Evolutionary conservation across 2,888 invertebrate species (phyloP), one percentile per base, ranked within the genome.

Genomic region (Agriopis marginaria): DNA sequence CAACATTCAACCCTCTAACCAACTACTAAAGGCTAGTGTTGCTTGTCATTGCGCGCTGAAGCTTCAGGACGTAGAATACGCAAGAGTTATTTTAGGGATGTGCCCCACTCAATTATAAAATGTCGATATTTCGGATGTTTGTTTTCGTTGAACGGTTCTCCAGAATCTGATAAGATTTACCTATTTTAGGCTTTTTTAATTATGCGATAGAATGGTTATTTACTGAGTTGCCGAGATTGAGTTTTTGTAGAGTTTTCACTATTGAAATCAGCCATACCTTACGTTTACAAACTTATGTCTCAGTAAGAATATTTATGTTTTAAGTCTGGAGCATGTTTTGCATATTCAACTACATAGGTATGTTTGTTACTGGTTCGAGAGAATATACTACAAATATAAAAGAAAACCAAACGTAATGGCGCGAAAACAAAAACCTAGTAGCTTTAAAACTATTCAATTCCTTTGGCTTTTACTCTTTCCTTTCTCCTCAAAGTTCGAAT

Each of bases 1-100:
- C 76, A 72, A 89, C 89, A 88, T 80, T 82, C 79, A 82, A 77
- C 89, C 84, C 85, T 90, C 77, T 74, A 23, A 45, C 53, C 70
- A 71, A 64, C 63, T 68, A 68, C 79, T 86, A 87, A 75, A 83
- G 86, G 77, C 78, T 79, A 86, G 84, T 84, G 77, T 82, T 70
- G 76, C 79, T 82, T 84, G 82, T 79, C 75, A 75, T 72, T 71
- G 55, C 47, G 63, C 45, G 11, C 76, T 75, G 74, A 74, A 78
- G 66, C 71, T 77, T 73, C 75, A 74, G 73, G 49, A 59, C 66
- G 49, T 17, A 63, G 66, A 59, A 59, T 70, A 66, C 7, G 39
- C 32, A 53, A 60, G 17, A 59, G 63, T 63, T 9, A 0, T 5
- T 4, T 56, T 75, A 77, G 75, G 74, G 75, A 70, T 75, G 77